These are phyloP conservation scores for Oligia latruncula DNA, from an alignment of 2,888 invertebrate species.

Conservation along the genomic window DNA sequence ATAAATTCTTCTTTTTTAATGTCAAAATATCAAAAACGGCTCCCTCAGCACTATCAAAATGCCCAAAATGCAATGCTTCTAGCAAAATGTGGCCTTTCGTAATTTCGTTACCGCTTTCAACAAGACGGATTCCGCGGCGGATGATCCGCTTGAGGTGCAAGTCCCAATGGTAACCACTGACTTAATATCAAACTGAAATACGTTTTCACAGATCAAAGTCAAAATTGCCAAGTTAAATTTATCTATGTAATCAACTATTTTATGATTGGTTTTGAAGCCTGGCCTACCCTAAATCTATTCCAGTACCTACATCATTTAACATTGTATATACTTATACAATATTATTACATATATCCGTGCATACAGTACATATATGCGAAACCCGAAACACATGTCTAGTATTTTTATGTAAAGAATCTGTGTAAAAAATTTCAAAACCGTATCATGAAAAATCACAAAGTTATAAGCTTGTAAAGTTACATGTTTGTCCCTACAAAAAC, in stretches of 20 bases:
- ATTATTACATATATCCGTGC: too few relatives aligned
- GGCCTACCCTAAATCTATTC: conserved; percentile 8
- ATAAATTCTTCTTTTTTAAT: neutral
- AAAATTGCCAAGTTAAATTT: neutral
- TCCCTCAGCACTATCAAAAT: neutral
- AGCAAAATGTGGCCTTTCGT: too few relatives aligned
- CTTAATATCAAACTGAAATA: neutral
- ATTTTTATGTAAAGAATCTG: too few relatives aligned
- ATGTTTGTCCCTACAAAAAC: too few relatives aligned
- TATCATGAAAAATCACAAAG: too few relatives aligned
- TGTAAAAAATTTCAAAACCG: too few relatives aligned
- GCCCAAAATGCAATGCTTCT: too few relatives aligned
- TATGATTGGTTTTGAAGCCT: conserved; percentile 1
- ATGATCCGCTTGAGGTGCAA: neutral
- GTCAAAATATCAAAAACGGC: neutral
- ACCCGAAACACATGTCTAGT: too few relatives aligned
- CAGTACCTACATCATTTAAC: neutral
- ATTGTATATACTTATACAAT: conserved; percentile 6
- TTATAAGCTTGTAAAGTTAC: too few relatives aligned
- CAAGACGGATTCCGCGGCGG: neutral
- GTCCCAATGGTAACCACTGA: neutral
- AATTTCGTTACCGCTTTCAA: neutral
- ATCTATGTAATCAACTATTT: conserved; percentile 1
- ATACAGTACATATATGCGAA: too few relatives aligned
- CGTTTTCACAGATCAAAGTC: neutral